These are phyloP conservation scores for Holothuria glaberrima DNA, from an alignment of 35 echinoderm and acorn worm species.

Conservation along the genomic window DNA sequence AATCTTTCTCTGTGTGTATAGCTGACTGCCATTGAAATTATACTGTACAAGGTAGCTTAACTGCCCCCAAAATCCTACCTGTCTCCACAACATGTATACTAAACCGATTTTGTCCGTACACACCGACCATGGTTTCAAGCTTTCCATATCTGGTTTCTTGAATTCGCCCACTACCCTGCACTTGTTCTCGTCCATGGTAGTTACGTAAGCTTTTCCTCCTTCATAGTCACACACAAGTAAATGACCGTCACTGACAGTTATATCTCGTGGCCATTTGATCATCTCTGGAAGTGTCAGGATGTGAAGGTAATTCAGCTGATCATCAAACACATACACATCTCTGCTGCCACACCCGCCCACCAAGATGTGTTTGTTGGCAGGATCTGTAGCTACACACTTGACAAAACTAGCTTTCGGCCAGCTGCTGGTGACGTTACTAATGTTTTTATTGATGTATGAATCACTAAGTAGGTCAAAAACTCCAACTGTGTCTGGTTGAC, in stretches of 20 bases:
- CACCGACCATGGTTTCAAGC: not conserved
- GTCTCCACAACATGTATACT: slow-evolving; percentile 25
- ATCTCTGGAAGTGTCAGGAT: too few relatives aligned
- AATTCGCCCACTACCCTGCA: not conserved
- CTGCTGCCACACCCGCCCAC: too few relatives aligned
- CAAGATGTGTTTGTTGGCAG: not conserved
- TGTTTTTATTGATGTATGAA: not conserved
- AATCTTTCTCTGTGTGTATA: not conserved
- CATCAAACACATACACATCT: too few relatives aligned
- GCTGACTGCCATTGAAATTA: slow-evolving; percentile 5
- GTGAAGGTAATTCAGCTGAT: too few relatives aligned
- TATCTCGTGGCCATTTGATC: too few relatives aligned
- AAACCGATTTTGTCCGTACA: slow-evolving; percentile 32
- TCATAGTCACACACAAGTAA: too few relatives aligned
- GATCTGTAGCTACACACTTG: not conserved
- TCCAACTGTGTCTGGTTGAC: not conserved
- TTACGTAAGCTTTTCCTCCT: not conserved
- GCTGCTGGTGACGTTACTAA: not conserved
- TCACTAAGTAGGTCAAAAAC: not conserved
- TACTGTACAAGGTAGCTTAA: not conserved
- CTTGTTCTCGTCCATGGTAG: not conserved
- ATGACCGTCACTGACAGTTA: too few relatives aligned
- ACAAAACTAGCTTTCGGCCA: not conserved
- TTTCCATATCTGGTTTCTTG: not conserved
- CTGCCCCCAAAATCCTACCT: not conserved